Percentiles rank a stretch among this genome's conserved stretches.
These are phyloP conservation scores for Drosophila nr. fundita DNA, from an alignment of 2,888 invertebrate genomes.

Conservation along the genomic window DNA sequence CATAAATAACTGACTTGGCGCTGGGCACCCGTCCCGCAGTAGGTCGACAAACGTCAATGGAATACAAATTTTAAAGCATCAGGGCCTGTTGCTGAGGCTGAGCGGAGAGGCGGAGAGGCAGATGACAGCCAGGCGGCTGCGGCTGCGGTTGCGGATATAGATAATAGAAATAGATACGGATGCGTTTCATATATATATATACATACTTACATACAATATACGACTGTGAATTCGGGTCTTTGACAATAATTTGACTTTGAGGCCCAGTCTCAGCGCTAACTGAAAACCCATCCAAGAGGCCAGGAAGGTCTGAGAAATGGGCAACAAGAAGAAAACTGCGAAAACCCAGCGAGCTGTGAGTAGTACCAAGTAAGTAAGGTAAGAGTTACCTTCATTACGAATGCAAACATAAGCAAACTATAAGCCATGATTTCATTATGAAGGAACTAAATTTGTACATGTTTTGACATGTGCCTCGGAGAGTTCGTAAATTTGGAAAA, in stretches of 20 bases:
- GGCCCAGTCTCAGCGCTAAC: slow-evolving; percentile 55
- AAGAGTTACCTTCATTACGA: slow-evolving; percentile 9
- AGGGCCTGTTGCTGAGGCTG: neutral
- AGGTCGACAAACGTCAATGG: slow-evolving; percentile 73
- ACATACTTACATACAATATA: slow-evolving; percentile 10
- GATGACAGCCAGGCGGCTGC: slow-evolving; percentile 14
- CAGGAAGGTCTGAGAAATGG: slow-evolving; percentile 1
- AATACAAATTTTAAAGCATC: slow-evolving; percentile 74
- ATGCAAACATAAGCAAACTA: neutral
- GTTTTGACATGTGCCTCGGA: too few species aligned
- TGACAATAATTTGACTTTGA: slow-evolving; percentile 54
- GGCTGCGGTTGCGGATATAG: slow-evolving; percentile 42
- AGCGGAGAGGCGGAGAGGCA: neutral
- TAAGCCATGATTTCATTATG: neutral
- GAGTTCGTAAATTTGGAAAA: neutral
- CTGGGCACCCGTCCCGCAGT: slow-evolving; percentile 23
- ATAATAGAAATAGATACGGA: slow-evolving; percentile 51
- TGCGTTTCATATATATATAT: slow-evolving; percentile 29
- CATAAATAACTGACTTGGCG: slow-evolving; percentile 70
- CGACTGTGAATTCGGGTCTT: slow-evolving; percentile 42
- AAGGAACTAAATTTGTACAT: neutral
- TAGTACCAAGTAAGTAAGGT: neutral
- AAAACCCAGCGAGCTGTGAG: neutral
- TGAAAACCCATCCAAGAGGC: slow-evolving; percentile 54
- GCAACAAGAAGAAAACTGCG: neutral